These are phyloP conservation scores for Tethya wilhelma DNA, from an alignment of 37 sponge, comb jelly and placozoan species.

Conservation along the genomic window DNA sequence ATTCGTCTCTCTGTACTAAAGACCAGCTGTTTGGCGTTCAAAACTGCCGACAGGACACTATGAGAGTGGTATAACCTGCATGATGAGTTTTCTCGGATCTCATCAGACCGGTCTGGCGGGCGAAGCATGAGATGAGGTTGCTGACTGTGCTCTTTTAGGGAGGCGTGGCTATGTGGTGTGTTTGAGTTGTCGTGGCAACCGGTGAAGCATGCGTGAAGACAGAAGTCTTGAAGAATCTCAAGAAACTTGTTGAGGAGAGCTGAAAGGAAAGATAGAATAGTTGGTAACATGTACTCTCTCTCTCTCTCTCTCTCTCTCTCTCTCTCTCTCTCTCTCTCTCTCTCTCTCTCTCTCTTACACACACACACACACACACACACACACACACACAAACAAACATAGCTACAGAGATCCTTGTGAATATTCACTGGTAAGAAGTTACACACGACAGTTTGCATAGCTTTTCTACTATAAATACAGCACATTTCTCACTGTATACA, in stretches of 20 bases:
- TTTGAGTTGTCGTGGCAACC: neutral
- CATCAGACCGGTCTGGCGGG: neutral
- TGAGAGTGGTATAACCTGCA: slow-evolving; percentile 57
- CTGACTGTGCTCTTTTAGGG: neutral
- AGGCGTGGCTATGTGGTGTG: neutral
- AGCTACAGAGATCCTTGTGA: no score
- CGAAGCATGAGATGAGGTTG: slow-evolving; percentile 21
- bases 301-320: no score
- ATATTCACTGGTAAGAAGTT: no score
- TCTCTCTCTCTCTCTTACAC: no score
- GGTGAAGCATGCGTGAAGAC: slow-evolving; percentile 47
- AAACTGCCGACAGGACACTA: slow-evolving; percentile 63
- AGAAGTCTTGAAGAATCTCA: slow-evolving; percentile 58
- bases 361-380: no score
- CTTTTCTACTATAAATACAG: no score
- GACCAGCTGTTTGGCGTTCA: slow-evolving; percentile 52
- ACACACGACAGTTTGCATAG: no score
- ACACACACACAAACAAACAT: no score
- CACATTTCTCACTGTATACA: no score
- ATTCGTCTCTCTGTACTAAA: slow-evolving; percentile 11
- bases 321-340: no score
- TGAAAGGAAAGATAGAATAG: neutral
- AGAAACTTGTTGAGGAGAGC: slow-evolving; percentile 21
- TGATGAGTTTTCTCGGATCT: neutral
- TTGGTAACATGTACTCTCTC: no score